These are phyloP conservation scores for Carterocephalus palaemon DNA, from an alignment of 2,888 invertebrate genomes.

Conservation along the genomic window DNA sequence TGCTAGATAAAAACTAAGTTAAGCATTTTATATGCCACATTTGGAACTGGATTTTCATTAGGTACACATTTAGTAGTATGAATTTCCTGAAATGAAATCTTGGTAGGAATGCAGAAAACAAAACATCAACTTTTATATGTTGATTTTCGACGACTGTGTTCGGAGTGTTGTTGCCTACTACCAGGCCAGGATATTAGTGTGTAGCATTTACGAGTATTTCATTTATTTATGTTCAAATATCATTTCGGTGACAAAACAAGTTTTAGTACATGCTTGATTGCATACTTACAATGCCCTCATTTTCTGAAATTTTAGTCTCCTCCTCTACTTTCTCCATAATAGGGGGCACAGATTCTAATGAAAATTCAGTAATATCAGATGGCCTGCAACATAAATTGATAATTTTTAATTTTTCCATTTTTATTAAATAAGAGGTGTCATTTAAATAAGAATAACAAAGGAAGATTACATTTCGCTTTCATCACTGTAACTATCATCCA, in stretches of 20 bases:
- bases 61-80: no score
- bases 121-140: no score
- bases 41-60: no score
- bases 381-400: slow-evolving; percentile 41
- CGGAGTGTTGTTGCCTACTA: background rate
- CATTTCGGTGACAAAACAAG: background rate
- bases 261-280: no score
- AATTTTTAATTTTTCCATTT: background rate
- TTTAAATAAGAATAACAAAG: background rate
- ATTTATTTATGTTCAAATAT: background rate
- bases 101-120: no score
- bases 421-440: background rate
- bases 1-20: no score
- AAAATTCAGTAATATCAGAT: slow-evolving; percentile 56
- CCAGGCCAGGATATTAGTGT: background rate
- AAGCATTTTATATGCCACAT: no score
- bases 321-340: slow-evolving; percentile 58
- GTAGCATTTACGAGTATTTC: background rate
- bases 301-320: slow-evolving; percentile 21
- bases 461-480: slow-evolving; percentile 68
- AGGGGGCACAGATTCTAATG: slow-evolving; percentile 68
- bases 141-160: background rate
- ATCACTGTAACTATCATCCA: slow-evolving; percentile 80
- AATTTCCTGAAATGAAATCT: no score
- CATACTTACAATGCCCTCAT: slow-evolving; percentile 27